Conservation (phyloP, 2,797 vertebrate genomes). For the Bufotes viridis region DNA sequence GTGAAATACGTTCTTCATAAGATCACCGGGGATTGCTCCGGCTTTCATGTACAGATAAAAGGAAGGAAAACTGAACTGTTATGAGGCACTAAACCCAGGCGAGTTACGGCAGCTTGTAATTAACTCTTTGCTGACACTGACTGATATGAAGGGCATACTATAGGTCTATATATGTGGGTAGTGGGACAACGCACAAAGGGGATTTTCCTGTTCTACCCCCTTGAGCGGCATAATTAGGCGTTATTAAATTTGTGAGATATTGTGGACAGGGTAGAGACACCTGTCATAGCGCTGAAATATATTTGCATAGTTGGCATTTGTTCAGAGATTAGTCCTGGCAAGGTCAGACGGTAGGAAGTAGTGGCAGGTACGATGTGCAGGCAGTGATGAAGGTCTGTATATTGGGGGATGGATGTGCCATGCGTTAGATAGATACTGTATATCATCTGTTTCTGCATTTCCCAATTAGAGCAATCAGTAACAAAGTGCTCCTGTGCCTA, state of each 20-base stretch:
- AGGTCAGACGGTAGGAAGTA: too few species aligned
- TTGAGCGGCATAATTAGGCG: neutral
- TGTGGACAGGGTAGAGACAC: neutral
- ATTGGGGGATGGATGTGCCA: too few species aligned
- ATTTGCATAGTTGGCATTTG: neutral
- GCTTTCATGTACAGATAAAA: conserved; percentile 58
- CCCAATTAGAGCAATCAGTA: too few species aligned
- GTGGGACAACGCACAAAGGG: too few species aligned
- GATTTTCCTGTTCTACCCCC: neutral
- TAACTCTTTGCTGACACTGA: neutral
- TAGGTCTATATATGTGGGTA: too few species aligned
- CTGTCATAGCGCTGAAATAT: neutral
- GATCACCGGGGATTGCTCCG: conserved; percentile 35
- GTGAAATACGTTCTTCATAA: conserved; percentile 33
- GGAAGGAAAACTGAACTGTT: conserved; percentile 36
- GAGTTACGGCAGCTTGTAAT: neutral
- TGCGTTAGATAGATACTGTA: too few species aligned
- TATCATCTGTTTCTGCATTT: too few species aligned
- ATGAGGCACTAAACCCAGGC: conserved; percentile 39
- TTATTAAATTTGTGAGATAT: neutral
- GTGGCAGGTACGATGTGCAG: too few species aligned
- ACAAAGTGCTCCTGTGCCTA: too few species aligned
- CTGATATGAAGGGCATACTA: neutral
- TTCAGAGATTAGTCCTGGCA: too few species aligned
- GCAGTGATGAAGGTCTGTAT: too few species aligned